Base-by-base conservation (phyloP, 1,140 invertebrate species). In the Latrodectus geometricus region DNA sequence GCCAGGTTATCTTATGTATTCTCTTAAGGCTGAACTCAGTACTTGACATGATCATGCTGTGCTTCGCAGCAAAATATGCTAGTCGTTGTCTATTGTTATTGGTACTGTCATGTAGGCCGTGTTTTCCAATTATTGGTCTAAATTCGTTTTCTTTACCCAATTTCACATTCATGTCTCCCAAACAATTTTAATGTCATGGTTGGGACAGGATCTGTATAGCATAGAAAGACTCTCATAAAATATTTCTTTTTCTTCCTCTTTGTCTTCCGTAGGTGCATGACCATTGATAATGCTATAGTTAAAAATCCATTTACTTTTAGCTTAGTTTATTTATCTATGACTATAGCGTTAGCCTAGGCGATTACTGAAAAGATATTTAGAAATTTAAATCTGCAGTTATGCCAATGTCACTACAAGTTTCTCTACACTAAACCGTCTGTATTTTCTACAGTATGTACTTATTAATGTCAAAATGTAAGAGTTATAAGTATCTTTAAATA, bases 221-320 rank as follows among this genome's bases (percentile, higher is more conserved):
- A n/a, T 49, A 11, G 9, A 8, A 48, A 73, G 23, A 21, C 49
- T 73, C 49, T 73, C 70, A 49, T 73, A 73, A 49, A 73, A 73
- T 14, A 35, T 35, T 35, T 73, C 70, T 49, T 73, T 73, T 15
- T 73, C 70, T 23, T 73, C 70, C n/a, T 73, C 70, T n/a, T 73
- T 73, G 9, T 73, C 70, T 35, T 73, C 14, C 8, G 23, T 73
- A 49, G 70, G 70, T 8, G 70, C 21, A 49, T 73, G 70, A 9
- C 8, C 35, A 49, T 35, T 23, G 9, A 73, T 73, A n/a, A 73
- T 73, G 48, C n/a, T n/a, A n/a, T n/a, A n/a, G n/a, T n/a, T n/a
- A n/a, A n/a, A n/a, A n/a, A n/a, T n/a, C n/a, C n/a, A n/a, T n/a
- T n/a, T n/a, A n/a, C n/a, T n/a, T n/a, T n/a, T n/a, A n/a, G n/a